These are phyloP conservation scores for Amphipyra tragopoginis DNA, from an alignment of 2,888 invertebrate genomes.

Conservation along the genomic window DNA sequence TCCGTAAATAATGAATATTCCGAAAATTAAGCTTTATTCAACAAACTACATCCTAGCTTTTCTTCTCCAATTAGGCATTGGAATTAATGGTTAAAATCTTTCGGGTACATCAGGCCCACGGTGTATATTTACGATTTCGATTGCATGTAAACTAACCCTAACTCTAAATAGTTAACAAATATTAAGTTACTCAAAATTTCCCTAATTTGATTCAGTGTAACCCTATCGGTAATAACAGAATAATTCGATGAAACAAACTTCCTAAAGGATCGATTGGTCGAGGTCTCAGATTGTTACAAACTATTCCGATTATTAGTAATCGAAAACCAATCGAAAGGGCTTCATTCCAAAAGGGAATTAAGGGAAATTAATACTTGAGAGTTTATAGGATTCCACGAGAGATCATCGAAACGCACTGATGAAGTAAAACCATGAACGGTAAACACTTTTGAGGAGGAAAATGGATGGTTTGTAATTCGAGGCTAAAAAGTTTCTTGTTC, in stretches of 20 bases:
- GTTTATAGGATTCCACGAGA: conserved; percentile 34
- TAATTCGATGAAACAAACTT: conserved; percentile 56
- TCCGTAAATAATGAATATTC: no score
- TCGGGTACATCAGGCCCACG: no score
- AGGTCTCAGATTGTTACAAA: conserved; percentile 65
- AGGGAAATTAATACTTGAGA: conserved; percentile 46
- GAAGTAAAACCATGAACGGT: no score
- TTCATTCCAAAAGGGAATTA: conserved; percentile 46
- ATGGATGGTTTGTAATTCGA: no score
- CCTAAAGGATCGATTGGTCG: conserved; percentile 54
- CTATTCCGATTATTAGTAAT: conserved; percentile 70
- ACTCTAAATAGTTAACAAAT: conserved; percentile 32
- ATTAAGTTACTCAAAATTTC: conserved; percentile 24
- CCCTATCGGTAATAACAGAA: conserved; percentile 55
- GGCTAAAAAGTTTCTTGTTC: no score
- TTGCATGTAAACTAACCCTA: neutral
- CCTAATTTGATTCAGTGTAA: conserved; percentile 42
- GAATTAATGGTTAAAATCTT: no score
- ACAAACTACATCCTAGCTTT: no score
- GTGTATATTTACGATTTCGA: no score
- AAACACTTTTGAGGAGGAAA: no score
- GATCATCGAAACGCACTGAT: conserved; percentile 6
- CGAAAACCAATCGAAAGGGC: conserved; percentile 61
- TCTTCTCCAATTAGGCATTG: no score
- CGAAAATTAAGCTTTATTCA: no score